phyloP scores from a whole-genome alignment of 2,888 invertebrate genomes.

The Adelognathus sp. region DNA sequence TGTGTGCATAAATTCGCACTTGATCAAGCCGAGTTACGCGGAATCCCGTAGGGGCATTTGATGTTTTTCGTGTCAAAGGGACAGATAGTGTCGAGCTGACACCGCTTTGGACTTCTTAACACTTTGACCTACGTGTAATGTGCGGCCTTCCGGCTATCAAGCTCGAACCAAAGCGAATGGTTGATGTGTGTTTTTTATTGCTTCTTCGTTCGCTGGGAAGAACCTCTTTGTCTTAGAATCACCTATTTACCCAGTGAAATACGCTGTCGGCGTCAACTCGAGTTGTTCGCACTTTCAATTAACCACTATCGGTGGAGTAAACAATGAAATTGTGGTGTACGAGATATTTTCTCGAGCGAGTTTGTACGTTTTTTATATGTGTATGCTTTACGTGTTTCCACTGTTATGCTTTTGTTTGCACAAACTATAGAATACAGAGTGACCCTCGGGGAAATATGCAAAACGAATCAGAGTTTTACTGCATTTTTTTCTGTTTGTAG shows the following conservation, averaged over 20 bases:
- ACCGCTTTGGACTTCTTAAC: conserved; percentile 3
- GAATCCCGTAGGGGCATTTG: conserved; percentile 18
- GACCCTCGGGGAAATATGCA: neutral
- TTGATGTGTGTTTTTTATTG: neutral
- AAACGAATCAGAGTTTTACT: neutral
- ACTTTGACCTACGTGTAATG: conserved; percentile 24
- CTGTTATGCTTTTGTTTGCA: neutral
- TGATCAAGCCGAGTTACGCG: conserved; percentile 26
- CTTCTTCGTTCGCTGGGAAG: neutral
- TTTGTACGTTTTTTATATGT: neutral
- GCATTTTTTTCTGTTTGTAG: neutral
- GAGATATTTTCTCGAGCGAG: neutral
- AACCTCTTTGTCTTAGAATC: neutral
- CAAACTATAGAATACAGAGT: neutral
- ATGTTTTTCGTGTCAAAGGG: conserved; percentile 32
- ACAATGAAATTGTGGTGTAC: neutral
- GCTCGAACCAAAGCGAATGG: neutral
- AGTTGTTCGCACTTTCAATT: neutral
- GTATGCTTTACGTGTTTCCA: neutral
- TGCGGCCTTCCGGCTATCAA: neutral
- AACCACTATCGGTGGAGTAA: neutral
- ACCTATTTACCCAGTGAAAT: neutral
- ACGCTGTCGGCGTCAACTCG: neutral
- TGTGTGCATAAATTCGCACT: conserved; percentile 5
- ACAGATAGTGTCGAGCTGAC: conserved; percentile 10